phyloP scores from a whole-genome alignment of 2,888 invertebrate genomes.

The Caenorhabditis imperialis region DNA sequence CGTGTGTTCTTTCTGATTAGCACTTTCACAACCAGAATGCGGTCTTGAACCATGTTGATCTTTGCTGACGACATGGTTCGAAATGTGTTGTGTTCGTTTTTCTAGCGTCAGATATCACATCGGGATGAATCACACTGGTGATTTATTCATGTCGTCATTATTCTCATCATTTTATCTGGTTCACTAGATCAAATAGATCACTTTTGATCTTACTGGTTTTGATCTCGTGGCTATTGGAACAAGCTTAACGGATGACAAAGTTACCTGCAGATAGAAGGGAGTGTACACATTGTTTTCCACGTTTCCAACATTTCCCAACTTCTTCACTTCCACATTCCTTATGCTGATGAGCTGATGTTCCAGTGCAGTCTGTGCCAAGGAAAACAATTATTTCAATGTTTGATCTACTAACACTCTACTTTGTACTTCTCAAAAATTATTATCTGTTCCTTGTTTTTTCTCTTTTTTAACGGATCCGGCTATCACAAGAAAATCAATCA shows the following conservation, averaged over 20 bases:
- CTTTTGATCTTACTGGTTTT: no score
- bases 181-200: no score
- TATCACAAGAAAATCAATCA: no score
- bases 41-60: slow-evolving; percentile 45
- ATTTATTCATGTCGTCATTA: slow-evolving; percentile 15
- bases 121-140: slow-evolving; percentile 17
- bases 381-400: background rate
- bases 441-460: background rate
- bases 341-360: slow-evolving; percentile 48
- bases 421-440: slow-evolving; percentile 21
- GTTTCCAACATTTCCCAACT: slow-evolving; percentile 14
- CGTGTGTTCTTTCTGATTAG: slow-evolving; percentile 39
- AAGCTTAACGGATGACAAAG: background rate
- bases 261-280: slow-evolving; percentile 46
- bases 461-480: no score
- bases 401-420: slow-evolving; percentile 22
- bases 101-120: no score
- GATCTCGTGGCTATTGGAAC: background rate
- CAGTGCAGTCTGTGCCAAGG: slow-evolving; percentile 45
- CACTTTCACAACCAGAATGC: slow-evolving; percentile 22
- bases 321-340: slow-evolving; percentile 45
- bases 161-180: slow-evolving; percentile 14
- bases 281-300: slow-evolving; percentile 9
- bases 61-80: slow-evolving; percentile 27
- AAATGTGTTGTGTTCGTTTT: slow-evolving; percentile 32